These are phyloP conservation scores for Mergus octosetaceus DNA, from an alignment of 2,797 vertebrate genomes.

Conservation along the genomic window DNA sequence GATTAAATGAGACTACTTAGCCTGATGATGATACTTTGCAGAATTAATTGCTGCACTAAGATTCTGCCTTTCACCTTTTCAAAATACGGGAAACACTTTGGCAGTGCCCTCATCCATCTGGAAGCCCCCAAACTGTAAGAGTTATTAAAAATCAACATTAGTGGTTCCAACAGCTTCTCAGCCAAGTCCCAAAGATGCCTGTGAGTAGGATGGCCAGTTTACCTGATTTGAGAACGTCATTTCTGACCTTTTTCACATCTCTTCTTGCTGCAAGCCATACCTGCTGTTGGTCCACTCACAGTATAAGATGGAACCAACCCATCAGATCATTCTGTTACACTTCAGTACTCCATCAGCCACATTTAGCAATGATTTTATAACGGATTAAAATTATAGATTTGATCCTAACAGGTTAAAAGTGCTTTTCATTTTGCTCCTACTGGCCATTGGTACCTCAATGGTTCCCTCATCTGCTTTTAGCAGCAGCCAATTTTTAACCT, in stretches of 20 bases:
- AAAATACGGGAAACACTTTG: neutral
- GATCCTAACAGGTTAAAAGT: neutral
- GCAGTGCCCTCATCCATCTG: slow-evolving; percentile 9
- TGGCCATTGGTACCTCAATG: neutral
- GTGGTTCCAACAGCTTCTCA: slow-evolving; percentile 32
- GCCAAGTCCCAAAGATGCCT: neutral
- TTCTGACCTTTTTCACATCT: neutral
- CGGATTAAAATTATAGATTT: neutral
- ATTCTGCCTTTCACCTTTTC: slow-evolving; percentile 38
- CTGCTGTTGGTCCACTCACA: neutral
- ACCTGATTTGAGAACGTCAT: neutral
- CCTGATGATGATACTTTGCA: neutral
- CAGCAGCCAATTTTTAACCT: neutral
- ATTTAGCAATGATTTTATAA: neutral
- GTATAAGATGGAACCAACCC: neutral
- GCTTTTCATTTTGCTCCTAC: neutral
- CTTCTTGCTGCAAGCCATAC: neutral
- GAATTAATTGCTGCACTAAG: slow-evolving; percentile 48
- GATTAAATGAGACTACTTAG: slow-evolving; percentile 27
- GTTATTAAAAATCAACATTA: slow-evolving; percentile 47
- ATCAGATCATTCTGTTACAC: rapidly evolving
- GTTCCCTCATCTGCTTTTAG: neutral
- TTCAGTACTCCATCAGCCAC: neutral
- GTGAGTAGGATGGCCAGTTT: rapidly evolving
- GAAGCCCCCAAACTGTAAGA: neutral